Evolutionary conservation across 64 coral and sea anemone genomes (phyloP).

Genomic region (Montipora capricornis): DNA sequence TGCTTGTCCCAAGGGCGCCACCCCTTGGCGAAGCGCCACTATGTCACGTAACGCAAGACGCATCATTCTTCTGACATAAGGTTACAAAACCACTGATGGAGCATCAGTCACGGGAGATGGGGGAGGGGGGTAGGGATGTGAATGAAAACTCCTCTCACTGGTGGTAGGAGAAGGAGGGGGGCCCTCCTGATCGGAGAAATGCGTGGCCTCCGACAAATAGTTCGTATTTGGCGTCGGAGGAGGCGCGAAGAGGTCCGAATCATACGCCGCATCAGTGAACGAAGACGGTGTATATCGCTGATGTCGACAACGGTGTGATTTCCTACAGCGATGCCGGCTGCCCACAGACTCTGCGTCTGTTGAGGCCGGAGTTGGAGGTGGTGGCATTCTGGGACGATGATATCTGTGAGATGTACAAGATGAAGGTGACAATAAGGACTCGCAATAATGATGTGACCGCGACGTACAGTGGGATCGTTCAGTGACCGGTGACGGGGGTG

Average conservation of each 20-base stretch:
- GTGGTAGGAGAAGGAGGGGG: constrained; percentile 82
- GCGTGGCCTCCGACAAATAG: constrained; percentile 90
- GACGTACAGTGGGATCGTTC: constrained; percentile 82
- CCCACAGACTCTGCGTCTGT: constrained; percentile 80
- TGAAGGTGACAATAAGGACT: constrained; percentile 84
- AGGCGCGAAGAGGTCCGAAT: constrained; percentile 91
- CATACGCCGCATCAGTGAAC: constrained; percentile 82
- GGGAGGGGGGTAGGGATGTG: constrained; percentile 89
- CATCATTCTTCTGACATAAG: not conserved
- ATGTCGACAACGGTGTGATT: constrained; percentile 61
- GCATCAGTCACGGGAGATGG: constrained; percentile 93
- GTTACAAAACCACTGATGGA: constrained; percentile 78
- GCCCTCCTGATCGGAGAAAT: constrained; percentile 90
- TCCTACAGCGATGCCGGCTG: constrained; percentile 69
- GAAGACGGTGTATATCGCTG: constrained; percentile 39
- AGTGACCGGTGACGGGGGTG: constrained; percentile 90
- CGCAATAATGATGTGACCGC: constrained; percentile 75
- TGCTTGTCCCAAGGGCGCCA: not conserved
- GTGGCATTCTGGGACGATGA: constrained; percentile 80
- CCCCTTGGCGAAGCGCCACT: not conserved
- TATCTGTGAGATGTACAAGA: constrained; percentile 84
- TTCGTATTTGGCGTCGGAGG: constrained; percentile 92
- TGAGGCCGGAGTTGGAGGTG: constrained; percentile 82
- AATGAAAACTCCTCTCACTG: constrained; percentile 83
- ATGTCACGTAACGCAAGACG: not conserved